Conservation (phyloP, 1,140 invertebrate genomes). For the Fopius arisanus region DNA sequence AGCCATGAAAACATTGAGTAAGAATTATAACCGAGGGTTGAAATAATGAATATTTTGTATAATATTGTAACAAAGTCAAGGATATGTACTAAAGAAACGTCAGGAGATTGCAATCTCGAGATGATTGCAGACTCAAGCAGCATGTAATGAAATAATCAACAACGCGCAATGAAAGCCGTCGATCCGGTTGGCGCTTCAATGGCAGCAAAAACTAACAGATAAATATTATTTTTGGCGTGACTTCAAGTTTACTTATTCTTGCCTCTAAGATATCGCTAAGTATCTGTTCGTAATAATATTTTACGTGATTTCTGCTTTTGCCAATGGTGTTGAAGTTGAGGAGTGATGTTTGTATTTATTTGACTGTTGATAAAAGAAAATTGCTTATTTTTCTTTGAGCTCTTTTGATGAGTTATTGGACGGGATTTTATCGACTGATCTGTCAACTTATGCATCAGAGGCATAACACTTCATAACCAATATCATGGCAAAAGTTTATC, state of each 20-base stretch:
- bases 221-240: constrained; percentile 25
- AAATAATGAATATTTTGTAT: neutral
- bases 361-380: neutral
- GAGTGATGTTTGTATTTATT: neutral
- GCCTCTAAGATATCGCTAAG: constrained; percentile 14
- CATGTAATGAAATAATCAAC: neutral
- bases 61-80: neutral
- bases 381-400: neutral
- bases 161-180: neutral
- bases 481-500: constrained; percentile 13
- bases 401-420: neutral
- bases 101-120: neutral
- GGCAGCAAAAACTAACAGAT: constrained; percentile 12
- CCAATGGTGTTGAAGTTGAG: neutral
- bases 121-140: neutral
- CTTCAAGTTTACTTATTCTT: constrained; percentile 19
- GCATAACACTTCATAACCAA: neutral
- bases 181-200: neutral
- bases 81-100: neutral
- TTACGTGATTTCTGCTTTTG: constrained; percentile 1
- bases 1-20: neutral
- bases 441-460: neutral
- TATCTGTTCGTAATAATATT: constrained; percentile 14
- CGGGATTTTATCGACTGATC: constrained; percentile 1
- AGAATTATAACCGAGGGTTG: neutral